Evolutionary conservation across 2,797 vertebrate species (phyloP).

Genomic region (Eleutherodactylus coqui): DNA sequence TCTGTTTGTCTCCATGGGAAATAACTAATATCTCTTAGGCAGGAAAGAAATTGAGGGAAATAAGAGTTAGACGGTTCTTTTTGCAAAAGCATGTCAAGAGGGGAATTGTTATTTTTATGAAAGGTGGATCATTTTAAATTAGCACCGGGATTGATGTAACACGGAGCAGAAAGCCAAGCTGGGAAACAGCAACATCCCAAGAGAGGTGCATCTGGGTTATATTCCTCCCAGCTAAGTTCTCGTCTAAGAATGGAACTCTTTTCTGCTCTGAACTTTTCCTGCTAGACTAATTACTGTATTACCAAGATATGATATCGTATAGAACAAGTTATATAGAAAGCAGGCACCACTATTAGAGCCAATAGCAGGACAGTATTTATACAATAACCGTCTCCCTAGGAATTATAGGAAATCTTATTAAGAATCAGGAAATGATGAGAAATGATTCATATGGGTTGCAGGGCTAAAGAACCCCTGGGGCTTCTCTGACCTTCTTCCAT

Average conservation of each 20-base stretch:
- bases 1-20: not conserved
- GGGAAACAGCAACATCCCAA: slow-evolving; percentile 31
- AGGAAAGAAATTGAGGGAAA: slow-evolving; percentile 1
- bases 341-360: not conserved
- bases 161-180: slow-evolving; percentile 13
- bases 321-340: not conserved
- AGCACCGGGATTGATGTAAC: slow-evolving; percentile 25
- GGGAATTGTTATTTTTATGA: slow-evolving; percentile 38
- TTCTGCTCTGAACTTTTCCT: slow-evolving; percentile 5
- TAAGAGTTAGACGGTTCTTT: slow-evolving; percentile 11
- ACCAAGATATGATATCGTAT: not conserved
- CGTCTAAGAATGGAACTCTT: not conserved
- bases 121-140: slow-evolving; percentile 52
- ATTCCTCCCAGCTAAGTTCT: slow-evolving; percentile 37
- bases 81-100: slow-evolving; percentile 35
- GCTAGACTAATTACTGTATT: not conserved
- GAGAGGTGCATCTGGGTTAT: slow-evolving; percentile 36
- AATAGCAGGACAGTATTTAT: not conserved
- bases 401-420: slow-evolving; percentile 47
- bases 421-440: slow-evolving; percentile 35
- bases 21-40: slow-evolving; percentile 6
- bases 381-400: slow-evolving; percentile 5
- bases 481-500: slow-evolving; percentile 52
- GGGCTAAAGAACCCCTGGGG: slow-evolving; percentile 55
- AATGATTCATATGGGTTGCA: slow-evolving; percentile 54